Evolutionary conservation across 1,140 invertebrate genomes (phyloP), one percentile per base, ranked within the genome.

Genomic region (Medauroidea extradentata): DNA sequence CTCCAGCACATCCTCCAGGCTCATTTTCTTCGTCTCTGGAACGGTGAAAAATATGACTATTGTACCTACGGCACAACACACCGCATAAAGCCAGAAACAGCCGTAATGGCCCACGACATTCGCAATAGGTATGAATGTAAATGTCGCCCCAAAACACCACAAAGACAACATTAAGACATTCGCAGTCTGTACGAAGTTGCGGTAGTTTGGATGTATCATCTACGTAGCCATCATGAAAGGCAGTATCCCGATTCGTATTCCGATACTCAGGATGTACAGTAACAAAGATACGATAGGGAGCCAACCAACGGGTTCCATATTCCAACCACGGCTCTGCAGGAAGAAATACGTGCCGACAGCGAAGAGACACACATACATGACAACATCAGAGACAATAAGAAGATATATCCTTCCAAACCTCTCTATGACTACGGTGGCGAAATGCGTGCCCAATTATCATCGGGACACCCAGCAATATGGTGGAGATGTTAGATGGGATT

Each of bases 171-270:
- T 75, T 66, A 87, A 85, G 0, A 91, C 86, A 0, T 86, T 85
- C 1, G 95, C 72, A 24, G 87, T 83, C 1, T 85, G 84, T 0
- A 91, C 92, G 0, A 85, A 75, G 1, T 88, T 90, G 63, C 90
- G 87, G n/a, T 88, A 81, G 57, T 93, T 89, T 38, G 87, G 77
- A 34, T 90, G 75, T 72, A 87, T 84, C 14, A 87, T 75, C 69
- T 88, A 85, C 0, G 83, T 78, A 42, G 81, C 77, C 0, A 87
- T 69, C 1, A 87, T 72, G 65, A 81, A 83, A 0, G 86, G 85
- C 46, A 82, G 67, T 2, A 73, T 72, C 2, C 79, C 79, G 38
- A 76, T 64, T 0, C 80, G 81, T 0, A 80, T 27, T 14, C 73
- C 71, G 48, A 77, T 81, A 0, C 75, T 70, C 2, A 83, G 67